Evolutionary conservation across 2,113 vertebrate species (phyloP), one percentile per base, ranked within the genome.

Genomic region (Lasiurus borealis): DNA sequence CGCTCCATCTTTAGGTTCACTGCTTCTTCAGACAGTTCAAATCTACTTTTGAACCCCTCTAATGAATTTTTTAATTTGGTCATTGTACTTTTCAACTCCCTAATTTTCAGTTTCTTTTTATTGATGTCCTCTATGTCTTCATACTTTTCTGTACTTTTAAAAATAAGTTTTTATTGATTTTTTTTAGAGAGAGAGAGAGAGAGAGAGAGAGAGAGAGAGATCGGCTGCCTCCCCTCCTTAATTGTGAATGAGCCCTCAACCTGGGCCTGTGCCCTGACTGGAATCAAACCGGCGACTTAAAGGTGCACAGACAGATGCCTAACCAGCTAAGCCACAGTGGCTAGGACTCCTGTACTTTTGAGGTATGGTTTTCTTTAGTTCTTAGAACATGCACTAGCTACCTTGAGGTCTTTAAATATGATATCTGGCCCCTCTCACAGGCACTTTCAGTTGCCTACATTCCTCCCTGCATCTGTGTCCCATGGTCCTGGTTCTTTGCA

Each of bases 101-200:
- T 27, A 82, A 50, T 87, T 64, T 91, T 80, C 36, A 64, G 40
- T 81, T 86, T 81, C 36, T 94, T 23, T 94, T 85, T 59, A 64
- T 86, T 2, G 34, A 44, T 34, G 71, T 36, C 83, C 5, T 83
- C 36, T 84, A 23, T 76, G 36, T 94, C 36, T 69, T 73, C 54
- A 52, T 68, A 72, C 3, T 46, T 87, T 36, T n/a, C 75, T 34
- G 10, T 40, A 68, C 21, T 62, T 62, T 64, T 5, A 68, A 68
- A 68, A n/a, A 68, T n/a, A 68, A 16, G 29, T 31, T n/a, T 31
- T 68, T 68, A 68, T 16, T 69, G 8, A 34, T 69, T 69, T 34
- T n/a, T 69, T 69, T 31, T 4, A n/a, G n/a, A n/a, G n/a, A n/a
- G n/a, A 68, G 2, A 27, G 27, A 5, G 62, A 27, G 12, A 64